Percentiles rank a stretch among this genome's conserved stretches.
These are phyloP conservation scores for Sarcophaga peregrina DNA, from an alignment of 1,140 invertebrate species.

Conservation along the genomic window DNA sequence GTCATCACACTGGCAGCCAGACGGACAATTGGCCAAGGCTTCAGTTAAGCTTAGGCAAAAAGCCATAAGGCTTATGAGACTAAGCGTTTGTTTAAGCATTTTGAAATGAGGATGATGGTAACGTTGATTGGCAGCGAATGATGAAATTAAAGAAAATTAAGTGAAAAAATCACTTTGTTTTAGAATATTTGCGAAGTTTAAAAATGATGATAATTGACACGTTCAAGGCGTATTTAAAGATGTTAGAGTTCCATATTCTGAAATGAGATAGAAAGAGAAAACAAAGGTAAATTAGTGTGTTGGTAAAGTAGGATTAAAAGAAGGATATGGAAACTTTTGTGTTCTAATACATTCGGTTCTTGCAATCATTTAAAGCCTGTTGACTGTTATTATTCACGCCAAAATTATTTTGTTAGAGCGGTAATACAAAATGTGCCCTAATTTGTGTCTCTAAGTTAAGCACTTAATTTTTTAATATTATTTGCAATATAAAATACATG, in stretches of 20 bases:
- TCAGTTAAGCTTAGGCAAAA: neutral
- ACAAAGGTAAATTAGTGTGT: neutral
- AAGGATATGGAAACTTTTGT: no score
- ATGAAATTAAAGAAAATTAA: neutral
- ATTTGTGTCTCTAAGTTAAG: no score
- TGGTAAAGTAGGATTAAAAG: no score
- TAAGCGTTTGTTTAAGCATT: constrained; percentile 41
- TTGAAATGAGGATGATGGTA: constrained; percentile 39
- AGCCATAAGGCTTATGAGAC: constrained; percentile 6
- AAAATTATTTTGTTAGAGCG: no score
- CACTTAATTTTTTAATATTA: no score
- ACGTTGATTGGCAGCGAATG: neutral
- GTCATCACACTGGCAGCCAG: constrained; percentile 86
- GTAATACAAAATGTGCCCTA: no score
- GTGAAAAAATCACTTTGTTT: neutral
- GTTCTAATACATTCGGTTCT: no score
- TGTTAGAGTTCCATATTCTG: constrained; percentile 16
- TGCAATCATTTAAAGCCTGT: no score
- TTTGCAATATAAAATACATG: no score
- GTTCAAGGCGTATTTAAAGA: neutral
- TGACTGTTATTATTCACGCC: no score
- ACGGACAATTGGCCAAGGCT: constrained; percentile 75
- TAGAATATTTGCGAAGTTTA: neutral
- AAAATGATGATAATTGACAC: neutral
- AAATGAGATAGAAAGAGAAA: neutral